Base-by-base conservation (phyloP, 1,140 invertebrate species). In the Nephila pilipes region DNA sequence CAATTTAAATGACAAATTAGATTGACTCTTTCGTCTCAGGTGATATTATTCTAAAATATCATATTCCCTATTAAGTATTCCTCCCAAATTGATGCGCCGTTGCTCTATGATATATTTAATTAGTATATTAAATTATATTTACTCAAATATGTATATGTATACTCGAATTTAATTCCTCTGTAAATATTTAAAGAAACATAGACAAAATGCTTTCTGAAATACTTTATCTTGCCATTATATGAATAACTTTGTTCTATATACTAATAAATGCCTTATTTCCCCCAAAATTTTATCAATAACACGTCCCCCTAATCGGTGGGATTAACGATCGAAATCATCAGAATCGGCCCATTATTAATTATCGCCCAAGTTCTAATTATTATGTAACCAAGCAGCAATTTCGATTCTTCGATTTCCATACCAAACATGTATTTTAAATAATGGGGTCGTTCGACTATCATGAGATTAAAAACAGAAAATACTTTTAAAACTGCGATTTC, bases 391-490 rank as follows among this genome's bases (percentile, higher is more conserved):
- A 83, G 38, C 38, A 83, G 81, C 54, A 54, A 83, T 83, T 25
- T 18, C 54, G n/a, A 55, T 12, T 55, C 54, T 46, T 54, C 22
- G n/a, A 57, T 83, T 55, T 83, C 46, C 54, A 83, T 54, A 22
- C 14, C n/a, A 57, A 55, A 57, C 46, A 57, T 18, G 54, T 54
- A 83, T 25, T 57, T 83, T 55, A 54, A 29, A 8, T 57, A 83
- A 83, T 46, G n/a, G 54, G 38, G 81, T 25, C 22, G 81, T 83
- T 83, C 54, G 81, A 83, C 55, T 83, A 83, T 83, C 81, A 16
- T 83, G 81, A 83, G 81, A 83, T 83, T 83, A 83, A 83, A 83
- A 83, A 83, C 81, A n/a, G n/a, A 46, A 83, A 83, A 55, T 83
- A 83, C 81, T 55, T 83, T 83, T 83, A 57, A 83, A 83, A 57